A percentile compares a stretch with the other conserved stretches of the same genome.
Evolutionary conservation across 2,888 invertebrate genomes (phyloP).

Genomic region (Cryptocephalus moraei): DNA sequence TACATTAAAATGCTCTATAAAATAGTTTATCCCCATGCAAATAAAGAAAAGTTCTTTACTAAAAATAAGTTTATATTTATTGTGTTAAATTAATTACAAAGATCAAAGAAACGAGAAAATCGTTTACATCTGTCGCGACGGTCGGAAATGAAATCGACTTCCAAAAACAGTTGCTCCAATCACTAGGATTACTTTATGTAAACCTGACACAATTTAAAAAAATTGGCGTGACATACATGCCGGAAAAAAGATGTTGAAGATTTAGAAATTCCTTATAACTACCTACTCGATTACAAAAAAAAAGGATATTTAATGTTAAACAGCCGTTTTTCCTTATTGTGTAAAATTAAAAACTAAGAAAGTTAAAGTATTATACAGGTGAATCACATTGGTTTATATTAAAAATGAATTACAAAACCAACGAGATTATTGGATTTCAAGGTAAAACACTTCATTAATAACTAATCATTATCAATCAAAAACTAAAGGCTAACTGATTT

Average conservation of each 20-base stretch:
- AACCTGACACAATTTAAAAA: neutral
- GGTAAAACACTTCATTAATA: neutral
- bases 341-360: no score
- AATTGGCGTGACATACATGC: neutral
- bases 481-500: neutral
- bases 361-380: no score
- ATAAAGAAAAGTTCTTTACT: no score
- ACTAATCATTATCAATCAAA: neutral
- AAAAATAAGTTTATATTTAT: no score
- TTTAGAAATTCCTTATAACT: neutral
- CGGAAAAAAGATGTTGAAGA: neutral
- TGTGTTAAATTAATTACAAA: no score
- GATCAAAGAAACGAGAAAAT: no score
- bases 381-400: neutral
- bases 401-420: neutral
- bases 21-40: no score
- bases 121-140: no score
- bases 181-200: no score
- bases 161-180: no score
- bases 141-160: no score
- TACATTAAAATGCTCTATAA: no score
- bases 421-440: neutral
- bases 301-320: neutral
- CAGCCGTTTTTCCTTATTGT: neutral
- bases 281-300: neutral